A percentile compares a stretch with the other conserved stretches of the same genome.
Conservation (phyloP, 2,888 invertebrate genomes). For the Tenthredo scrophulariae region DNA sequence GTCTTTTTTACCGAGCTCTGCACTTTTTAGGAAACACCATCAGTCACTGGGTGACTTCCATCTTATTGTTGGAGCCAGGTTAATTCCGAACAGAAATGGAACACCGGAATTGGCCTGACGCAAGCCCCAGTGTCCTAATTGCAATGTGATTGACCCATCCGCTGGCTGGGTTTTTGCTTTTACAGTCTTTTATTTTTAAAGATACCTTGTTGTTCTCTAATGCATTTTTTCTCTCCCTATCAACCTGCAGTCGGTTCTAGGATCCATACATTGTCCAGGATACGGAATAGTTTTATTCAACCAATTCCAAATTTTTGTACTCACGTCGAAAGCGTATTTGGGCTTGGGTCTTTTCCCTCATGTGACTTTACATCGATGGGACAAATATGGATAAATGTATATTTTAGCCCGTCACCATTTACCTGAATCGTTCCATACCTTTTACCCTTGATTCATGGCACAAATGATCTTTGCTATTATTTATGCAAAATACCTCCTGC, state of each 20-base stretch:
- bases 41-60: slow-evolving; percentile 54
- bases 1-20: slow-evolving; percentile 41
- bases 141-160: slow-evolving; percentile 54
- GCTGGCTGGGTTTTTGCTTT: slow-evolving; percentile 12
- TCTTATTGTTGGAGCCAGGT: slow-evolving; percentile 54
- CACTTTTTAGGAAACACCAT: slow-evolving; percentile 52
- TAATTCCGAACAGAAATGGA: slow-evolving; percentile 52
- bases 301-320: background rate
- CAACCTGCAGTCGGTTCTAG: background rate
- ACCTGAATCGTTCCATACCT: slow-evolving; percentile 20
- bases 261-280: background rate
- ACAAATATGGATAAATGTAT: background rate
- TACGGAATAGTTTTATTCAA: background rate
- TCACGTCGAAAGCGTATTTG: no score
- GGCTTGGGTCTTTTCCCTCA: background rate
- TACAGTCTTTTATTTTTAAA: background rate
- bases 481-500: slow-evolving; percentile 49
- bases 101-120: slow-evolving; percentile 46
- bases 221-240: slow-evolving; percentile 26
- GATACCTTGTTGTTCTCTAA: slow-evolving; percentile 40
- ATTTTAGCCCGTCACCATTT: background rate
- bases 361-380: background rate
- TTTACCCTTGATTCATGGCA: slow-evolving; percentile 24
- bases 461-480: slow-evolving; percentile 50
- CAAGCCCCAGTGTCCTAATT: slow-evolving; percentile 48